A percentile compares a stretch with the other conserved stretches of the same genome.
These are phyloP conservation scores for Athene noctua DNA, from an alignment of 2,113 vertebrate genomes.

Conservation along the genomic window DNA sequence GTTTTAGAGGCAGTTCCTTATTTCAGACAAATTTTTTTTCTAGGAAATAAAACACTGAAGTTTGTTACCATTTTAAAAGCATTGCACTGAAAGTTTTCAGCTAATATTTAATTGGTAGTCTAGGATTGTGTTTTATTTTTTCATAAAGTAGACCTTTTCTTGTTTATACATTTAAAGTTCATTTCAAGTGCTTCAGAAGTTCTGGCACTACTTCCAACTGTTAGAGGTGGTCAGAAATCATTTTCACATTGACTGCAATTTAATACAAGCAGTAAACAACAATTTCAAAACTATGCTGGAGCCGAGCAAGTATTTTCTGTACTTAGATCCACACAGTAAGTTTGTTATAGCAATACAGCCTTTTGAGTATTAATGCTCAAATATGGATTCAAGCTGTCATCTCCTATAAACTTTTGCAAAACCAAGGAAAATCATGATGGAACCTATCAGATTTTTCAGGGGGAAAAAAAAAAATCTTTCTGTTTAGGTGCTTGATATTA, in stretches of 20 bases:
- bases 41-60: not conserved
- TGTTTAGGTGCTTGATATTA: conserved; percentile 18
- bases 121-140: not conserved
- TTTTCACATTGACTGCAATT: not conserved
- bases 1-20: not conserved
- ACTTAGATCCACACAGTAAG: not conserved
- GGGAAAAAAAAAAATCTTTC: not conserved
- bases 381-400: conserved; percentile 9
- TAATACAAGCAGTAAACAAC: not conserved
- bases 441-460: not conserved
- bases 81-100: not conserved
- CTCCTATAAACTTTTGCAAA: conserved; percentile 17
- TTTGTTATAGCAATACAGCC: not conserved
- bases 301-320: not conserved
- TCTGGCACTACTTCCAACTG: not conserved
- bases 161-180: not conserved
- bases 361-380: conserved; percentile 9
- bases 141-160: not conserved
- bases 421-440: not conserved
- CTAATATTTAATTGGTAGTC: not conserved
- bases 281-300: not conserved
- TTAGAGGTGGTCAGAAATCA: not conserved
- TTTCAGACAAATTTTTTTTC: not conserved
- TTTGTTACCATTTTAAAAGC: not conserved
- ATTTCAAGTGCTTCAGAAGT: not conserved